Evolutionary conservation across 2,113 vertebrate genomes (phyloP), one percentile per base, ranked within the genome.

Genomic region (Tenrec ecaudatus): DNA sequence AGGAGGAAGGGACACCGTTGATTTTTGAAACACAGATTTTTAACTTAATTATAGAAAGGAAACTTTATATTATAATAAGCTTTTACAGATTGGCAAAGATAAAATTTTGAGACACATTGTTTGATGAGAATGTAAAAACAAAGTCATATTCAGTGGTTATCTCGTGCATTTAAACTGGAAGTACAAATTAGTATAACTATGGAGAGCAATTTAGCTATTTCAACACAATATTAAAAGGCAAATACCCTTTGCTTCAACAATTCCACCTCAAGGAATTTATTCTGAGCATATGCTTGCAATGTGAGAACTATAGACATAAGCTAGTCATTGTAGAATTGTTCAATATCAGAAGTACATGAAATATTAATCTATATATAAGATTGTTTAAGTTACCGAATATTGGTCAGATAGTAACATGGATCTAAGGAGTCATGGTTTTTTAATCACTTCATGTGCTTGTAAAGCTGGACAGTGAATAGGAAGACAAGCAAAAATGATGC

Each of bases 251-350:
- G 77, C 92, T 22, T 92, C 89, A 87, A 17, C 71, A 78, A 4
- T 80, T 92, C 76, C 38, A 71, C 79, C 89, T 88, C 27, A 38
- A 88, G 25, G n/a, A 90, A 82, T 94, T 58, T 71, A 79, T 75
- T 60, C 38, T 88, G 92, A 57, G 43, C 87, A 27, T 84, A 43
- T 78, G 82, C 36, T 86, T 91, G 58, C 66, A 80, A 15, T 75
- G 17, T 90, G 33, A 79, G 82, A 92, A 91, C 89, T 60, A 29
- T 43, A 33, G 29, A 25, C n/a, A 27, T 88, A 58, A 89, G 62
- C 23, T 68, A 36, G 36, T 82, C 53, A 53, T 31, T 66, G 43
- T 31, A 75, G 36, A 31, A 53, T 89, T 47, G n/a, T 47, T 81
- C n/a, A 90, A 73, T 62, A 85, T 88, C 25, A 88, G 75, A 73